Base-by-base conservation (phyloP, 2,113 vertebrate genomes). In the Lasiurus borealis region DNA sequence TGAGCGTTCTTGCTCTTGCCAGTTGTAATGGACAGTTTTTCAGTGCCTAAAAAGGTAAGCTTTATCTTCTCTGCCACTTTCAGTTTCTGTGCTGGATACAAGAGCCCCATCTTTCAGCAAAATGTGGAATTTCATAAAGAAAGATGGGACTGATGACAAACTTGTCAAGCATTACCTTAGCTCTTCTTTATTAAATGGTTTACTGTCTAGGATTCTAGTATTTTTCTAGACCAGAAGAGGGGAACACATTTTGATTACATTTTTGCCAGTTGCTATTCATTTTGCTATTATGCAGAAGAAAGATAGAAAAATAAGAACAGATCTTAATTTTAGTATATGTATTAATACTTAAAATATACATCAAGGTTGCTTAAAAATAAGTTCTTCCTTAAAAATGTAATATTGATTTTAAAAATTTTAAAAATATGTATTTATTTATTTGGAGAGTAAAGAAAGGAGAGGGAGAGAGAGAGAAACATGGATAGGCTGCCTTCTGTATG, bases 271-370 rank as follows among this genome's bases (percentile, higher is more conserved):
- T 93, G 6, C 5, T 88, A 2, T 62, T 92, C 86, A 71, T 96
- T 95, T 84, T 95, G 7, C 40, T 62, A 54, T 86, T 76, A 69
- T 52, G 8, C 36, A 93, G 48, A 81, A 90, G 18, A 68, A 86
- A 91, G 27, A 52, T 19, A 83, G 23, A 93, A 90, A 91, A 69
- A 46, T 73, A 19, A 2, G 9, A 27, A 68, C n/a, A 82, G 31
- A 77, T 77, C 50, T 75, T 95, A 68, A 75, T 92, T 97, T 92
- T 86, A 92, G 27, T 77, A 29, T 73, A 76, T 50, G 44, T 76
- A 36, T 85, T 54, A 40, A 54, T 78, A 64, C 31, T 84, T 80
- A 62, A 95, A 92, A 50, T 52, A 52, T 82, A 44, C 34, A 44
- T 68, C 29, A 62, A 73, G 11, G 0, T 91, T 94, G 68, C 21